phyloP scores from a whole-genome alignment of 2,888 invertebrate species.

The Ecdyonurus torrentis region DNA sequence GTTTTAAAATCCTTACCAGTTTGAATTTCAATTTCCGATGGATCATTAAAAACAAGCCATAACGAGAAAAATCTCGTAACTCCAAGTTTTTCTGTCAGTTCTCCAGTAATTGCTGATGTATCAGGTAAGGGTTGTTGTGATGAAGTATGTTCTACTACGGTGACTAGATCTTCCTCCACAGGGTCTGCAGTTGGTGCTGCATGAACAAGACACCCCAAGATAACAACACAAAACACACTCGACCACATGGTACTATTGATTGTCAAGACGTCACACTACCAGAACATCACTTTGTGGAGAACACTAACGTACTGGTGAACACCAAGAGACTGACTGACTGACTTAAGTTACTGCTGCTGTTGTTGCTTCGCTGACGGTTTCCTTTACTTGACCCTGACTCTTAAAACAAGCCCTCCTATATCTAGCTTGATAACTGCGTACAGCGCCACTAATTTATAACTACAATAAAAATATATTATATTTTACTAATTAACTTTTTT shows the following conservation, averaged over 20 bases:
- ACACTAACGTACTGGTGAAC: too few species aligned
- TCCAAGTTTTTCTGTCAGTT: slow-evolving; percentile 29
- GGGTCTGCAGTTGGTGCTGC: background rate
- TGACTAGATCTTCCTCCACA: background rate
- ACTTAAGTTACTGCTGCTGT: too few species aligned
- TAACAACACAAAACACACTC: background rate
- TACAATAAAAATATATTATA: too few species aligned
- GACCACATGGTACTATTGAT: background rate
- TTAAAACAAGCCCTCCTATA: too few species aligned
- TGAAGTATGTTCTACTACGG: background rate
- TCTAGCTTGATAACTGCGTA: too few species aligned
- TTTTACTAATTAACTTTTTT: too few species aligned
- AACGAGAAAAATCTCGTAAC: slow-evolving; percentile 34
- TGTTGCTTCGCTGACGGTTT: background rate
- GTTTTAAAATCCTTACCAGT: background rate
- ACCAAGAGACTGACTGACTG: background rate
- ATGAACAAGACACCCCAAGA: background rate
- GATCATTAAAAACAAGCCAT: slow-evolving; percentile 33
- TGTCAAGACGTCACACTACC: background rate
- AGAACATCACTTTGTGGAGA: background rate
- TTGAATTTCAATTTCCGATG: background rate
- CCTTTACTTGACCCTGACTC: background rate
- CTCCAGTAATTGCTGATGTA: slow-evolving; percentile 31
- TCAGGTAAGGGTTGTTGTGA: slow-evolving; percentile 26
- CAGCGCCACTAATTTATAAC: background rate